Evolutionary conservation across 64 coral and sea anemone genomes (phyloP).

Genomic region (Pocillopora verrucosa): DNA sequence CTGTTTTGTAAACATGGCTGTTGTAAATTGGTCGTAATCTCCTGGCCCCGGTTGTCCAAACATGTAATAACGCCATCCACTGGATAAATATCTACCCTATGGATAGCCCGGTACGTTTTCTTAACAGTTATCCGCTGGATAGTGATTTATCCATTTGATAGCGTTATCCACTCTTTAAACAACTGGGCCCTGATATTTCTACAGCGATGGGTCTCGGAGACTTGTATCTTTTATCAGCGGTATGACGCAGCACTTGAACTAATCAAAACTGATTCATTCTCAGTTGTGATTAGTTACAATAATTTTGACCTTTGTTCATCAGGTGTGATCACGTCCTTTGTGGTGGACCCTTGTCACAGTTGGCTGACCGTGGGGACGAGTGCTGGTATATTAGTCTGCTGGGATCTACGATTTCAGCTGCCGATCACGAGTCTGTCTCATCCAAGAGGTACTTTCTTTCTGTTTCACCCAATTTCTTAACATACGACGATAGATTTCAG

Average conservation of each 20-base stretch:
- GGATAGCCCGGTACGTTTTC: too few relatives aligned
- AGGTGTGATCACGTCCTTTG: slow-evolving; percentile 96
- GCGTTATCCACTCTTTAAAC: not conserved
- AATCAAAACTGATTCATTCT: too few relatives aligned
- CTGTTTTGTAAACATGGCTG: too few relatives aligned
- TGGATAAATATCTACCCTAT: too few relatives aligned
- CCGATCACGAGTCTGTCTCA: slow-evolving; percentile 90
- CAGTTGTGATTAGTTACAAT: slow-evolving; percentile 1
- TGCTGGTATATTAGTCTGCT: slow-evolving; percentile 86
- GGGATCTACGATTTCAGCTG: slow-evolving; percentile 95
- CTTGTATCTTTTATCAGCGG: not conserved
- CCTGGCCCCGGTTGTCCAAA: too few relatives aligned
- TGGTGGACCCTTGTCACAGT: slow-evolving; percentile 90
- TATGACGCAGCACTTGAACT: too few relatives aligned
- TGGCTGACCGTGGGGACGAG: slow-evolving; percentile 90
- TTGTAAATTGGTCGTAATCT: too few relatives aligned
- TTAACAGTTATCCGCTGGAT: too few relatives aligned
- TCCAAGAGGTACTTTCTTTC: slow-evolving; percentile 75
- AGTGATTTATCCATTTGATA: too few relatives aligned
- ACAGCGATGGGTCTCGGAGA: not conserved
- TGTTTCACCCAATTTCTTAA: not conserved
- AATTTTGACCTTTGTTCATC: not conserved
- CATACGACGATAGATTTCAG: too few relatives aligned
- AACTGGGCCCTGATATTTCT: not conserved
- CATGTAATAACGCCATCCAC: too few relatives aligned